Percentiles rank a stretch among this genome's conserved stretches.
Evolutionary conservation across 2,113 vertebrate genomes (phyloP).

Genomic region (Porphyrio hochstetteri): DNA sequence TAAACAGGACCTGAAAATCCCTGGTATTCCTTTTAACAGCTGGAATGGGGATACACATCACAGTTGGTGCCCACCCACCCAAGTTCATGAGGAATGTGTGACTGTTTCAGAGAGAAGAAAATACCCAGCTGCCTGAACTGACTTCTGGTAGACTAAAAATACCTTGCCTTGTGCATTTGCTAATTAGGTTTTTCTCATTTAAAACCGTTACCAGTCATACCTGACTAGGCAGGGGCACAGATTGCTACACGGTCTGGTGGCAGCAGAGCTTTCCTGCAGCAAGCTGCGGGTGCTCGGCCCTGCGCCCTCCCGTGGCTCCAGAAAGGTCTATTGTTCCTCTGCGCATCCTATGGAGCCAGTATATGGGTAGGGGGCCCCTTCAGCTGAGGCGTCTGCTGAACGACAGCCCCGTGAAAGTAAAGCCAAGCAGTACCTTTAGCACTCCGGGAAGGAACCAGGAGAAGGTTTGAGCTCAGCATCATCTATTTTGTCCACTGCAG

Average conservation of each 20-base stretch:
- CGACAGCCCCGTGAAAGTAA: not conserved
- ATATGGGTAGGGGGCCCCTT: fast-evolving
- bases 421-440: not conserved
- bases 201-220: constrained; percentile 46
- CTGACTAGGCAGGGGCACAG: constrained; percentile 17
- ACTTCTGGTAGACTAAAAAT: constrained; percentile 37
- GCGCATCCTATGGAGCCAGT: not conserved
- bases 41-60: not conserved
- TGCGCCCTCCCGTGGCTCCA: not conserved
- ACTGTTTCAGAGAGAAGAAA: not conserved
- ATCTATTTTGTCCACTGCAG: not conserved
- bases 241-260: constrained; percentile 33
- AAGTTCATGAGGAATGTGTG: not conserved
- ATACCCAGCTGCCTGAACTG: not conserved
- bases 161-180: not conserved
- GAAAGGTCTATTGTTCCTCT: fast-evolving
- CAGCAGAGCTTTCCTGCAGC: not conserved
- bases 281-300: not conserved
- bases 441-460: not conserved
- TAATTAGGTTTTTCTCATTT: not conserved
- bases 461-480: not conserved
- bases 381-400: not conserved
- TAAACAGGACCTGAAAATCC: not conserved
- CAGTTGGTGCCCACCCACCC: not conserved
- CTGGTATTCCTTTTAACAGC: not conserved